Evolutionary conservation across 2,797 vertebrate genomes (phyloP).

Genomic region (Antennarius maculatus): DNA sequence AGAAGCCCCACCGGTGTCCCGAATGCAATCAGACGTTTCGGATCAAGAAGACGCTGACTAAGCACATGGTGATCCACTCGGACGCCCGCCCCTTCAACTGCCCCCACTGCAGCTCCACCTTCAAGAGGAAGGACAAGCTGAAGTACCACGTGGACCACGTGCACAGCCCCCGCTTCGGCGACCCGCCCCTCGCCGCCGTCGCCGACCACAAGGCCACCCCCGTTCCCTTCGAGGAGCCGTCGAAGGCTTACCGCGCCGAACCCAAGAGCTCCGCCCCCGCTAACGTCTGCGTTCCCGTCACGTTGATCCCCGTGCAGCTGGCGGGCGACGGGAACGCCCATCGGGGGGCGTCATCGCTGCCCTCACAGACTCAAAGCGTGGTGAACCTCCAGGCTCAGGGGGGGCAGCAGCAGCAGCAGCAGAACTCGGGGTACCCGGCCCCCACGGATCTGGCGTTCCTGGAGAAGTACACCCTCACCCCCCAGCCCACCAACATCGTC

Average conservation of each 20-base stretch:
- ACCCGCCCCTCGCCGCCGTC: slow-evolving; percentile 70
- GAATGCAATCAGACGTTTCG: slow-evolving; percentile 96
- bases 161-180: slow-evolving; percentile 85
- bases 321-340: slow-evolving; percentile 68
- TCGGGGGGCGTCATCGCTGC: slow-evolving; percentile 59
- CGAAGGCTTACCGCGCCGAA: slow-evolving; percentile 61
- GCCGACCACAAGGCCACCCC: slow-evolving; percentile 80
- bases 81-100: slow-evolving; percentile 97
- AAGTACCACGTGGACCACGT: slow-evolving; percentile 98
- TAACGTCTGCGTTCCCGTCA: slow-evolving; percentile 79
- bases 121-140: slow-evolving; percentile 97
- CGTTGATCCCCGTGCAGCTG: slow-evolving; percentile 78
- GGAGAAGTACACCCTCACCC: slow-evolving; percentile 96
- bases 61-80: slow-evolving; percentile 99
- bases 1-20: slow-evolving; percentile 96
- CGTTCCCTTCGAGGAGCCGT: slow-evolving; percentile 78
- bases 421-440: slow-evolving; percentile 83
- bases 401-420: slow-evolving; percentile 69
- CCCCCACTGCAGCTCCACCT: slow-evolving; percentile 93
- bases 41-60: slow-evolving; percentile 98
- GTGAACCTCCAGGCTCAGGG: slow-evolving; percentile 71
- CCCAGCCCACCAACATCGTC: slow-evolving; percentile 91
- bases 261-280: slow-evolving; percentile 76
- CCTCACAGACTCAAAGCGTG: slow-evolving; percentile 61
- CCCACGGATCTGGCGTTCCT: slow-evolving; percentile 90